Percentiles rank a stretch among this genome's conserved stretches.
These are phyloP conservation scores for Amblyraja radiata DNA, from an alignment of 2,797 vertebrate species.

Conservation along the genomic window DNA sequence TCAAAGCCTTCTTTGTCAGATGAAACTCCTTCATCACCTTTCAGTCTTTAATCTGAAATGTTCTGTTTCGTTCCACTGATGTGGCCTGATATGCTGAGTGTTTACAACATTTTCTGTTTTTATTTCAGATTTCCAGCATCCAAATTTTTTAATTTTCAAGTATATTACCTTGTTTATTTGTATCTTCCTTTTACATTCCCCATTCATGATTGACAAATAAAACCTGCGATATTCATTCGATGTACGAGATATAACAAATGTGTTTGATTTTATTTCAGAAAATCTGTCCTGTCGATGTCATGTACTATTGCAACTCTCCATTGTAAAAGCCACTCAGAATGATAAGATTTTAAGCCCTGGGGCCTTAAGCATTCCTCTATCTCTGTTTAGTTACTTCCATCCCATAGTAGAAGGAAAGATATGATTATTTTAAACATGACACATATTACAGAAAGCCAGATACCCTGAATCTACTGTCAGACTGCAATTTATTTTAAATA, in stretches of 20 bases:
- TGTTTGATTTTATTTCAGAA: conserved; percentile 58
- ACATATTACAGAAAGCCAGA: neutral
- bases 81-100: too few relatives aligned
- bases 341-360: conserved; percentile 56
- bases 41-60: too few relatives aligned
- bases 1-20: too few relatives aligned
- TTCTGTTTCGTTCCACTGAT: too few relatives aligned
- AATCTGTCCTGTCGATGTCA: conserved; percentile 50
- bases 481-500: neutral
- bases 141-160: too few relatives aligned
- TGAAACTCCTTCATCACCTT: too few relatives aligned
- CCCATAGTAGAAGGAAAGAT: conserved; percentile 53
- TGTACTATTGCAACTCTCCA: conserved; percentile 47
- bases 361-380: conserved; percentile 56
- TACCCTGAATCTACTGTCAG: neutral
- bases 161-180: neutral
- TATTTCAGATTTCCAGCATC: too few relatives aligned
- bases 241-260: conserved; percentile 51
- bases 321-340: conserved; percentile 55
- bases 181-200: neutral
- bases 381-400: conserved; percentile 57
- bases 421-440: conserved; percentile 57
- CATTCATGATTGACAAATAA: neutral
- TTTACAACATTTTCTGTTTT: too few relatives aligned
- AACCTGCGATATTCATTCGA: conserved; percentile 43